A percentile compares a stretch with the other conserved stretches of the same genome.
Conservation (phyloP, 92 coral and sea anemone genomes). For the Phenganax stokvisi region DNA sequence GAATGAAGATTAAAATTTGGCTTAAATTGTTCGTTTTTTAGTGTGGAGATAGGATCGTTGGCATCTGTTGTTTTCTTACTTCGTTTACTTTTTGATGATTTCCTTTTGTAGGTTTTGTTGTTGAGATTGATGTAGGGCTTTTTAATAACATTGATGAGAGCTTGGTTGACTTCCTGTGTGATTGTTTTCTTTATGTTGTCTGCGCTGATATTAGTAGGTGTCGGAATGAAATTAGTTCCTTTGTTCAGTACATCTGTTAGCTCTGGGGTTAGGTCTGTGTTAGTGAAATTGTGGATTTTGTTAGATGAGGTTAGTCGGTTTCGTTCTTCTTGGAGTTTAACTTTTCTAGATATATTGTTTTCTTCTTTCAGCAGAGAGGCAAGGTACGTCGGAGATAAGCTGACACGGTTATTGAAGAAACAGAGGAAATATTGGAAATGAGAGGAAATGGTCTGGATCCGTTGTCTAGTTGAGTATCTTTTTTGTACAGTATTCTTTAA, state of each 20-base stretch:
- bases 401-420: too few species aligned
- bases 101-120: background rate
- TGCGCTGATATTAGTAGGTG: background rate
- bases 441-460: too few species aligned
- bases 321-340: background rate
- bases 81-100: background rate
- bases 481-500: too few species aligned
- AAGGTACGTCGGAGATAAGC: too few species aligned
- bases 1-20: constrained; percentile 37
- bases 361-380: too few species aligned
- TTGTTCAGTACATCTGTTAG: constrained; percentile 6
- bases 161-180: background rate
- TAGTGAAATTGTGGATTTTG: constrained; percentile 26
- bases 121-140: background rate
- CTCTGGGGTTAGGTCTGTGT: background rate
- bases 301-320: background rate
- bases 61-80: background rate
- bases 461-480: too few species aligned
- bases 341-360: too few species aligned
- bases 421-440: too few species aligned
- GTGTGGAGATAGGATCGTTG: constrained; percentile 6
- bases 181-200: background rate
- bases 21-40: constrained; percentile 18
- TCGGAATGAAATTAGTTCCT: constrained; percentile 27
- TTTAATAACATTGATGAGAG: background rate